These are phyloP conservation scores for Cercopithecus diana DNA, from an alignment of 2,797 vertebrate species.

Conservation along the genomic window DNA sequence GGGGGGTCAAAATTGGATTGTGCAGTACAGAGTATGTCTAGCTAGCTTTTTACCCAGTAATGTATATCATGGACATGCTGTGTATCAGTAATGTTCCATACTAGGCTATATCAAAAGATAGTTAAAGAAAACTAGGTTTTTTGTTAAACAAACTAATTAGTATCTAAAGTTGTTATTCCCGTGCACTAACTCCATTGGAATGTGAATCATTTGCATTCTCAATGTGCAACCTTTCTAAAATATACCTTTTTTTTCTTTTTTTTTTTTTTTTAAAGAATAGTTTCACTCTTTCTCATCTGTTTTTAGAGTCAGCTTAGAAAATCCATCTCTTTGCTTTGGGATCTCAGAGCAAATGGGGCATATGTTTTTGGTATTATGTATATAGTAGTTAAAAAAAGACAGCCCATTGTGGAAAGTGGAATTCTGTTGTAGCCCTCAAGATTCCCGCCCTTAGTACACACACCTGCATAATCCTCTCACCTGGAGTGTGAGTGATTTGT, in stretches of 20 bases:
- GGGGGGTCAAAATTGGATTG: not conserved
- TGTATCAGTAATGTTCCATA: not conserved
- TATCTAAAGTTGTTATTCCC: not conserved
- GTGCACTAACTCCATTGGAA: not conserved
- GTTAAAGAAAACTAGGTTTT: not conserved
- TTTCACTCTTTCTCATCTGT: not conserved
- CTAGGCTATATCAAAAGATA: not conserved
- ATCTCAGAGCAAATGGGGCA: not conserved
- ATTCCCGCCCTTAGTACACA: not conserved
- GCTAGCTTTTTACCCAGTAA: not conserved
- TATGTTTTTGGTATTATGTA: not conserved
- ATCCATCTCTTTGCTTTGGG: not conserved
- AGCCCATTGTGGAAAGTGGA: not conserved
- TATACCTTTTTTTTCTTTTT: not conserved
- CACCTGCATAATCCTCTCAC: not conserved
- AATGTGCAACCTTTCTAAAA: not conserved
- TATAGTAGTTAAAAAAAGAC: not conserved
- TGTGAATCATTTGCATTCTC: not conserved
- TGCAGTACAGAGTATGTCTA: not conserved
- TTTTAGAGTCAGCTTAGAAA: not conserved
- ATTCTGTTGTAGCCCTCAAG: not conserved
- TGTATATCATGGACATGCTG: not conserved
- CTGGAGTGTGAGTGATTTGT: not conserved
- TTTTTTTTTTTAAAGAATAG: not conserved
- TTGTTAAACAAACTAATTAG: not conserved